Conservation (phyloP, 2,113 vertebrate species). For the Poeciliopsis prolifica region DNA sequence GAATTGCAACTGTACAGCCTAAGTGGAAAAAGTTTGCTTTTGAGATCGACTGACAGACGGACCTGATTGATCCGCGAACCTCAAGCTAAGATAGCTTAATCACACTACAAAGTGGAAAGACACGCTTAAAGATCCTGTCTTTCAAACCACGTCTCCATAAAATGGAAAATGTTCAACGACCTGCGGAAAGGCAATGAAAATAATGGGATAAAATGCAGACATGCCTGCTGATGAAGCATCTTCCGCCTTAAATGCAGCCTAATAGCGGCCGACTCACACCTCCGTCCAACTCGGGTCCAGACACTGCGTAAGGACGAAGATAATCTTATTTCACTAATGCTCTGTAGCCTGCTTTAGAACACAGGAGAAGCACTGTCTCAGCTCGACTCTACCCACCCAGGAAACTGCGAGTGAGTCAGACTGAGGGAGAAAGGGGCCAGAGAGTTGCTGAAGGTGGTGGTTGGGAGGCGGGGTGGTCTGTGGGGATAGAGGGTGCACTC, state of each 20-base stretch:
- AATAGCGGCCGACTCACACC: slow-evolving; percentile 61
- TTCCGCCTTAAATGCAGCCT: slow-evolving; percentile 29
- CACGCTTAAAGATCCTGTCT: slow-evolving; percentile 29
- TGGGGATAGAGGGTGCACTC: slow-evolving; percentile 57
- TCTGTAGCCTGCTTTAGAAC: slow-evolving; percentile 73
- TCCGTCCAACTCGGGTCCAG: slow-evolving; percentile 61
- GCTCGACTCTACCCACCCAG: slow-evolving; percentile 56
- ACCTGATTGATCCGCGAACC: no score
- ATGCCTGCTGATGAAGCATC: slow-evolving; percentile 39
- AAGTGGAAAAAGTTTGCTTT: no score
- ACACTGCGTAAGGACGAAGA: slow-evolving; percentile 71
- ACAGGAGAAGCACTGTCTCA: slow-evolving; percentile 72
- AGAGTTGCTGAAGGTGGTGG: neutral
- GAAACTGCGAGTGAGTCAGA: slow-evolving; percentile 34
- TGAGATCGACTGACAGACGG: no score
- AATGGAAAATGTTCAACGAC: slow-evolving; percentile 12
- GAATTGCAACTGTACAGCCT: no score
- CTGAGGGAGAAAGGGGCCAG: slow-evolving; percentile 46
- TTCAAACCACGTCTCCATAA: neutral
- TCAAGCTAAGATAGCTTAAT: neutral
- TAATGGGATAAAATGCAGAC: slow-evolving; percentile 12
- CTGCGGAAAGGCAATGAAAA: neutral
- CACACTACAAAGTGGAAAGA: slow-evolving; percentile 12
- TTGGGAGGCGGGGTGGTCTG: slow-evolving; percentile 27
- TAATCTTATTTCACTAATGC: slow-evolving; percentile 83